phyloP scores from a whole-genome alignment of 2,113 vertebrate genomes.

The Callionymus lyra region DNA sequence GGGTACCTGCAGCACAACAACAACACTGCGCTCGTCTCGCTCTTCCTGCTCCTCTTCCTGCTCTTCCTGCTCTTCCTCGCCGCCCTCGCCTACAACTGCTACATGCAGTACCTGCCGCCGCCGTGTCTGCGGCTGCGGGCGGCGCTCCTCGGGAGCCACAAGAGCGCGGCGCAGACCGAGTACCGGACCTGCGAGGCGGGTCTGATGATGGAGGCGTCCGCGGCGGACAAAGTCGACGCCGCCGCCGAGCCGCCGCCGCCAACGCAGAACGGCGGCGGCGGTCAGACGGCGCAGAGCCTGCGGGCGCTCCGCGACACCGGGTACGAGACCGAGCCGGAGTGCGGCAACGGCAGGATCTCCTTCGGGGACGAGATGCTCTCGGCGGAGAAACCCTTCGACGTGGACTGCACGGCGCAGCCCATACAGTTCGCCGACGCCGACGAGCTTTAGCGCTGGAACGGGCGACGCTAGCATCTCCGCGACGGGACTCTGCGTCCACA shows the following conservation, averaged over 20 bases:
- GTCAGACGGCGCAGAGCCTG: constrained; percentile 51
- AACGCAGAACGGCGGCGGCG: constrained; percentile 73
- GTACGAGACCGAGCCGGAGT: constrained; percentile 87
- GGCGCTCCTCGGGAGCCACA: constrained; percentile 73
- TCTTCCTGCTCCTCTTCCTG: constrained; percentile 85
- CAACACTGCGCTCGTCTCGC: constrained; percentile 77
- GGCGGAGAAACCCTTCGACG: constrained; percentile 79
- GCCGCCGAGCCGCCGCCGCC: constrained; percentile 54
- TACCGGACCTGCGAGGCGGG: constrained; percentile 82
- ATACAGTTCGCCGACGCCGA: constrained; percentile 85
- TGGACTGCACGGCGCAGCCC: constrained; percentile 79
- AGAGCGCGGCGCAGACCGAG: constrained; percentile 67
- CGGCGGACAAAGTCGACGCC: constrained; percentile 66
- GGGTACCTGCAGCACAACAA: constrained; percentile 80
- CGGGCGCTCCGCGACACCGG: constrained; percentile 80
- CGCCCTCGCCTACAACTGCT: constrained; percentile 86
- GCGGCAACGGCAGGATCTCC: constrained; percentile 71
- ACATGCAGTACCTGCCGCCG: constrained; percentile 86
- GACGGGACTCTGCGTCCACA: constrained; percentile 5
- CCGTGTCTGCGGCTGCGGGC: constrained; percentile 83
- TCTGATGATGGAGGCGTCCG: constrained; percentile 71
- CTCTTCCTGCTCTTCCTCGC: constrained; percentile 76
- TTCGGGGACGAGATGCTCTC: constrained; percentile 42
- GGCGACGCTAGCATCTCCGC: too few relatives aligned
- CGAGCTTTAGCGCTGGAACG: constrained; percentile 12